Conservation (phyloP, 2,888 invertebrate genomes). For the Buathra laborator region DNA sequence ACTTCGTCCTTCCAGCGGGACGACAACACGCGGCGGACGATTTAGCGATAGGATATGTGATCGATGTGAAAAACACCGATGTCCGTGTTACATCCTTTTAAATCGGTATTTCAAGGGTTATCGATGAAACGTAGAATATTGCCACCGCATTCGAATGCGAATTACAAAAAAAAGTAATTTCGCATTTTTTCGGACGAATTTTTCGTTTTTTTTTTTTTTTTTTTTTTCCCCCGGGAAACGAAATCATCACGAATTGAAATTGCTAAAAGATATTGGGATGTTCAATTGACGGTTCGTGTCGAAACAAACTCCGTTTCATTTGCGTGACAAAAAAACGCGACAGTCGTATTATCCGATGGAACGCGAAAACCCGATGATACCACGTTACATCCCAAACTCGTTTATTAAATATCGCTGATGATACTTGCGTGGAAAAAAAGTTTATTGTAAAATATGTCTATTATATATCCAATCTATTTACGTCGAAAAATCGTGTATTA, state of each 20-base stretch:
- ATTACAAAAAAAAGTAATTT: neutral
- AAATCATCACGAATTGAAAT: neutral
- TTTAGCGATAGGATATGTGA: neutral
- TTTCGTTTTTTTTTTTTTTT: too few relatives aligned
- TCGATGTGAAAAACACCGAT: neutral
- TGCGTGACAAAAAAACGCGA: too few relatives aligned
- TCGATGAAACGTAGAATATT: neutral
- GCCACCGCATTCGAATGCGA: neutral
- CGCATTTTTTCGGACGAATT: neutral
- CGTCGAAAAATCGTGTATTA: too few relatives aligned
- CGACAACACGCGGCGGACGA: neutral
- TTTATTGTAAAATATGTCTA: too few relatives aligned
- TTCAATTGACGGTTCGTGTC: neutral
- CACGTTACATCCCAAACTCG: too few relatives aligned
- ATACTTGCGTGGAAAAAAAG: too few relatives aligned
- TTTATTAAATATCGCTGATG: too few relatives aligned
- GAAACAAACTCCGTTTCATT: too few relatives aligned
- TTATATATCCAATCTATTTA: too few relatives aligned
- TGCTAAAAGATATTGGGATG: neutral
- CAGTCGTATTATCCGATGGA: too few relatives aligned
- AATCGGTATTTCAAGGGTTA: neutral
- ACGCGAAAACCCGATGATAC: too few relatives aligned
- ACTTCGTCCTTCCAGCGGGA: neutral
- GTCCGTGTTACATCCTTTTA: neutral
- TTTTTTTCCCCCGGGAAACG: too few relatives aligned